These are phyloP conservation scores for Diaperis boleti DNA, from an alignment of 2,888 invertebrate species.

Conservation along the genomic window DNA sequence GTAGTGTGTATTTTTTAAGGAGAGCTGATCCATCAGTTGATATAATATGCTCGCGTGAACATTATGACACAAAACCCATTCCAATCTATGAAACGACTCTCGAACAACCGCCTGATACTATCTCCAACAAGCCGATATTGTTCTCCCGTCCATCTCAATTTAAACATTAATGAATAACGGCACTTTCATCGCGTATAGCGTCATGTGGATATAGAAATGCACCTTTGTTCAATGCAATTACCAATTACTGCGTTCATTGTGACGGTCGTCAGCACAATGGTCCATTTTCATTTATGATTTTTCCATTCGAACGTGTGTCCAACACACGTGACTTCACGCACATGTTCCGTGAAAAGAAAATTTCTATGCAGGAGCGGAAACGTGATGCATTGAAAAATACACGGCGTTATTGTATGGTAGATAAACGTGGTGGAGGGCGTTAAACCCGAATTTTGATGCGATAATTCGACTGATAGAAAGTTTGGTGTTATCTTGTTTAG, in stretches of 20 bases:
- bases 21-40: no score
- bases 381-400: constrained; percentile 22
- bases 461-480: no score
- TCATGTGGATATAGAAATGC: background rate
- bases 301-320: background rate
- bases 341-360: constrained; percentile 19
- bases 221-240: background rate
- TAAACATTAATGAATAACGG: no score
- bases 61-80: no score
- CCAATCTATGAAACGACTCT: no score
- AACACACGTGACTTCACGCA: constrained; percentile 24
- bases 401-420: background rate
- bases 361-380: constrained; percentile 30
- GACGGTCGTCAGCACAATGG: background rate
- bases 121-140: no score
- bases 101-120: no score
- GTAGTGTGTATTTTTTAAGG: no score
- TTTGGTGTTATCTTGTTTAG: no score
- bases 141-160: no score
- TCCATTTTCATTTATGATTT: constrained; percentile 5
- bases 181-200: no score
- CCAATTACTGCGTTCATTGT: background rate
- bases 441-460: background rate
- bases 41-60: no score
- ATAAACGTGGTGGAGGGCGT: background rate